A percentile compares a stretch with the other conserved stretches of the same genome.
These are phyloP conservation scores for Neoniphon sammara DNA, from an alignment of 2,797 vertebrate species.

Conservation along the genomic window DNA sequence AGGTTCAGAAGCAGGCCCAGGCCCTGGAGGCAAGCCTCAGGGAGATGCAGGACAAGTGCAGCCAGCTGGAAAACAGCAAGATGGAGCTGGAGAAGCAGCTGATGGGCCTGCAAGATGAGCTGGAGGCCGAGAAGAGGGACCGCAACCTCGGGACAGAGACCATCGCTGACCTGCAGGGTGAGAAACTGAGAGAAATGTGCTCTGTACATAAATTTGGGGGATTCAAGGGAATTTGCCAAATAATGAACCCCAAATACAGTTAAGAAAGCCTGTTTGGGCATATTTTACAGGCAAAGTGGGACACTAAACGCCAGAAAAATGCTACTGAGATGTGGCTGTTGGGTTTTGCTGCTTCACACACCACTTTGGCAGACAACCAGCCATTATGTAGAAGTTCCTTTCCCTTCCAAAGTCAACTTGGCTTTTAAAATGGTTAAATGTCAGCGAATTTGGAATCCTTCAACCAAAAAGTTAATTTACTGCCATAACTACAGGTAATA, in stretches of 20 bases:
- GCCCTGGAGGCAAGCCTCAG: constrained; percentile 89
- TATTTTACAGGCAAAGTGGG: neutral
- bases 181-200: constrained; percentile 9
- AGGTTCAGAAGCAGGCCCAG: constrained; percentile 91
- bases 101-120: constrained; percentile 87
- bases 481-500: constrained; percentile 10
- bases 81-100: constrained; percentile 92
- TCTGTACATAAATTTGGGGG: neutral
- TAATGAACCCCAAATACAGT: neutral
- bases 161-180: constrained; percentile 94
- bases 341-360: constrained; percentile 23
- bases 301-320: constrained; percentile 16
- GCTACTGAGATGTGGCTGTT: constrained; percentile 14
- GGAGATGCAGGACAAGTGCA: constrained; percentile 90
- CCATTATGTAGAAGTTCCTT: constrained; percentile 11
- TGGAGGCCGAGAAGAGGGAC: constrained; percentile 91
- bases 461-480: constrained; percentile 3
- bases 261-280: neutral
- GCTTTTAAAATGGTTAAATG: constrained; percentile 17
- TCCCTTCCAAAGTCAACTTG: constrained; percentile 6
- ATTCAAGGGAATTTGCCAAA: neutral
- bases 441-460: neutral
- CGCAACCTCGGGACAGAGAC: constrained; percentile 87
- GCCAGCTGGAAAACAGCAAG: constrained; percentile 88
- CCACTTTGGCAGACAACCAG: constrained; percentile 1